phyloP scores from a whole-genome alignment of 2,888 invertebrate species.

The Heliconius charithonia region DNA sequence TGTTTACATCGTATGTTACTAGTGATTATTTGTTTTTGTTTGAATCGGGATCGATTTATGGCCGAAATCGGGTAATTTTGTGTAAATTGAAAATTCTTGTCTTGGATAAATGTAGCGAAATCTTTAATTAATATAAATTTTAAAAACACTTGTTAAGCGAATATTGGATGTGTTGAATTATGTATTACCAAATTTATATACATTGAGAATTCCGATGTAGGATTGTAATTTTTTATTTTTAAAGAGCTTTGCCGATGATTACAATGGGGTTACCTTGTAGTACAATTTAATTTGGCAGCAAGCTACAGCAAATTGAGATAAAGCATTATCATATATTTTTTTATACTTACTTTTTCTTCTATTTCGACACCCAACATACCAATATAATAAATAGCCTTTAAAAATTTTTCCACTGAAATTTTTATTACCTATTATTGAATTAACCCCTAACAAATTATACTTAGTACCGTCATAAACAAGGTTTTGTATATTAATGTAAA shows the following conservation, averaged over 20 bases:
- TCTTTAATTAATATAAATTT: conserved; percentile 9
- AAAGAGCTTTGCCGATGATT: neutral
- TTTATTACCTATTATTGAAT: no score
- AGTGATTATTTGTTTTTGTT: conserved; percentile 40
- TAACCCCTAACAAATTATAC: no score
- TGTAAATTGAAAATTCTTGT: conserved; percentile 32
- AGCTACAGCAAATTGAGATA: neutral
- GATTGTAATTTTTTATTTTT: neutral
- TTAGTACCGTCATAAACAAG: no score
- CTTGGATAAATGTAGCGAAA: conserved; percentile 7
- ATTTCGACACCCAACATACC: no score
- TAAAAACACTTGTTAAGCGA: neutral
- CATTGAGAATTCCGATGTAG: neutral
- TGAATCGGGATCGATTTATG: conserved; percentile 38
- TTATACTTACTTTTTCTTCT: neutral
- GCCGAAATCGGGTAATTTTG: conserved; percentile 12
- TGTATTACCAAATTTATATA: neutral
- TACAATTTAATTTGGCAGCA: neutral
- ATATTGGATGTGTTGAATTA: neutral
- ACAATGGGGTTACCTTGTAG: neutral
- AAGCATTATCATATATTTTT: neutral
- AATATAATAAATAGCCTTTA: neutral
- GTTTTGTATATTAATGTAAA: neutral
- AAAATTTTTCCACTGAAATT: neutral
- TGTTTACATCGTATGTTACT: conserved; percentile 31